phyloP scores from a whole-genome alignment of 2,888 invertebrate species.

The Aplocera efformata region DNA sequence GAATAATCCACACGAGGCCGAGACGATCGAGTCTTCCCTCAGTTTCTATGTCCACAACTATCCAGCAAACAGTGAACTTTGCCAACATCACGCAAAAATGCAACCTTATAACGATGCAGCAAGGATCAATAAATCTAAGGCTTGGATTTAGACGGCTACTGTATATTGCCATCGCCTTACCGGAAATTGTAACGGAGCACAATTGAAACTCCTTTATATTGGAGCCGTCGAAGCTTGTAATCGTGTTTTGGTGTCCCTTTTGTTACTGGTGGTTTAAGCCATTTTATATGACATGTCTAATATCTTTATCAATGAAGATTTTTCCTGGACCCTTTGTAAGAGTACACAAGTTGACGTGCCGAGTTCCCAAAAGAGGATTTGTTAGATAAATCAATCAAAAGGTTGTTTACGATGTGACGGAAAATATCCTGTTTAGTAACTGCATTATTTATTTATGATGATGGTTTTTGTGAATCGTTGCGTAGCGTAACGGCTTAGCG shows the following conservation, averaged over 20 bases:
- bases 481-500: too few species aligned
- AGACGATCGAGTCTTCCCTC: constrained; percentile 9
- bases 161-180: constrained; percentile 20
- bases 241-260: constrained; percentile 21
- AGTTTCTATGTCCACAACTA: constrained; percentile 8
- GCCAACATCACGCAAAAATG: background rate
- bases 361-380: background rate
- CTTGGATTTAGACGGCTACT: constrained; percentile 8
- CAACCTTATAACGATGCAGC: constrained; percentile 12
- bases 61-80: background rate
- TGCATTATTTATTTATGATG: too few species aligned
- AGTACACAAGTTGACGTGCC: background rate
- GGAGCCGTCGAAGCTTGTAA: constrained; percentile 20
- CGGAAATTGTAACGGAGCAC: constrained; percentile 23
- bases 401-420: background rate
- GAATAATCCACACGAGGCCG: constrained; percentile 18
- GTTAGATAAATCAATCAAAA: background rate
- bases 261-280: constrained; percentile 15
- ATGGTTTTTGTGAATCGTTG: too few species aligned
- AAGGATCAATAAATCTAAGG: constrained; percentile 6
- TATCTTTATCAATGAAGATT: constrained; percentile 6
- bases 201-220: constrained; percentile 24
- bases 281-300: constrained; percentile 14
- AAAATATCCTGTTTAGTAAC: background rate
- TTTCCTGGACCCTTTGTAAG: background rate